phyloP scores from a whole-genome alignment of 2,797 vertebrate genomes.

The Cuculus canorus region DNA sequence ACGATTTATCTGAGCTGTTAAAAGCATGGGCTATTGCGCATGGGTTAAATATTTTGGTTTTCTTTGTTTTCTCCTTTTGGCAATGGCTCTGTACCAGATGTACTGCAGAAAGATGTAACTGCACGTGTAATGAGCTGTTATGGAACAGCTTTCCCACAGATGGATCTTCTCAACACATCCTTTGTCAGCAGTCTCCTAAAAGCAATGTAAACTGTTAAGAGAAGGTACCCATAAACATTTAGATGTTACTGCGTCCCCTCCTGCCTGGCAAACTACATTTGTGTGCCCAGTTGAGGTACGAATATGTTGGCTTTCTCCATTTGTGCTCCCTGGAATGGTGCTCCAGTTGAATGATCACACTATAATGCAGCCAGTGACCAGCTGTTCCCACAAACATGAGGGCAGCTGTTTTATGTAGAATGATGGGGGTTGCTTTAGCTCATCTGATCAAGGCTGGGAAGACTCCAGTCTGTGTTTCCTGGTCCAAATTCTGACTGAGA shows the following conservation, averaged over 20 bases:
- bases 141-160: not conserved
- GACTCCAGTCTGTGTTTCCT: not conserved
- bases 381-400: not conserved
- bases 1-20: not conserved
- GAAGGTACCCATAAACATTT: not conserved
- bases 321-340: not conserved
- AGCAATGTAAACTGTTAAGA: not conserved
- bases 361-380: accelerated
- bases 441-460: not conserved
- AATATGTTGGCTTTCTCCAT: not conserved
- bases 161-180: not conserved
- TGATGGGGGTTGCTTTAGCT: not conserved
- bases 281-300: not conserved
- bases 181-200: not conserved
- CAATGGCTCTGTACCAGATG: not conserved
- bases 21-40: not conserved
- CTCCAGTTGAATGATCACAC: accelerated
- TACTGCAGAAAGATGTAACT: not conserved
- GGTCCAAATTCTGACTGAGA: not conserved
- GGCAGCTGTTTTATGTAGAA: not conserved
- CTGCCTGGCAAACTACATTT: not conserved
- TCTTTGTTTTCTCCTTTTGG: not conserved
- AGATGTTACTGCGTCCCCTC: not conserved
- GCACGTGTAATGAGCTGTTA: not conserved
- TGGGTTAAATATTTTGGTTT: not conserved